Evolutionary conservation across 2,113 vertebrate genomes (phyloP).

Genomic region (Triplophysa dalaica): DNA sequence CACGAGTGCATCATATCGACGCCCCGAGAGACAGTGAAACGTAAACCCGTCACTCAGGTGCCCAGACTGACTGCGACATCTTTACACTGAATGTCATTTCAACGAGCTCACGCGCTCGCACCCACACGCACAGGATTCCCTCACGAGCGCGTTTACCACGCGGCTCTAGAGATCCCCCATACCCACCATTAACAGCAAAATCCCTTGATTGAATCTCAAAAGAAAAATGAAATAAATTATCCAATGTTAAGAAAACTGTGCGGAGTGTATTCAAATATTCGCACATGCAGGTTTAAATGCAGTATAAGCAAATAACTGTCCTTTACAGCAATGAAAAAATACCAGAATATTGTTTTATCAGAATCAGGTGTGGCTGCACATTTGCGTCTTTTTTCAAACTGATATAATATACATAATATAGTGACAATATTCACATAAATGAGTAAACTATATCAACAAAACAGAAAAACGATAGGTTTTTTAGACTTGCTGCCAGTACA

Average conservation of each 20-base stretch:
- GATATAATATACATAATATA: background rate
- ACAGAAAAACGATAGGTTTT: background rate
- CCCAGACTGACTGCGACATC: background rate
- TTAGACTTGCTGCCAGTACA: background rate
- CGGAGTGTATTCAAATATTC: background rate
- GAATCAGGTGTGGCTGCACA: background rate
- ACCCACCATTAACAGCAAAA: background rate
- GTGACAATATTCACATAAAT: too few species aligned
- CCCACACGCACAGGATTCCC: slow-evolving; percentile 19
- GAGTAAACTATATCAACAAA: too few species aligned
- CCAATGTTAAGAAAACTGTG: background rate
- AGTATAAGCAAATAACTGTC: background rate
- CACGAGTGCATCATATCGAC: too few species aligned
- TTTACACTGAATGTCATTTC: background rate
- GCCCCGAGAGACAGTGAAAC: background rate
- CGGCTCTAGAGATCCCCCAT: slow-evolving; percentile 15
- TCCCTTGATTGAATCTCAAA: background rate
- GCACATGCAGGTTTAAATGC: background rate
- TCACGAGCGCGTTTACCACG: slow-evolving; percentile 9
- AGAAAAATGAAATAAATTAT: background rate
- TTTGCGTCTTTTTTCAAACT: background rate
- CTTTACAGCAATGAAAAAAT: background rate
- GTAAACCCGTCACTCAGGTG: background rate
- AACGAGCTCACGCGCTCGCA: background rate
- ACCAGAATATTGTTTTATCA: background rate